A percentile compares a stretch with the other conserved stretches of the same genome.
Conservation (phyloP, 2,113 vertebrate species). For the Pongo abelii region DNA sequence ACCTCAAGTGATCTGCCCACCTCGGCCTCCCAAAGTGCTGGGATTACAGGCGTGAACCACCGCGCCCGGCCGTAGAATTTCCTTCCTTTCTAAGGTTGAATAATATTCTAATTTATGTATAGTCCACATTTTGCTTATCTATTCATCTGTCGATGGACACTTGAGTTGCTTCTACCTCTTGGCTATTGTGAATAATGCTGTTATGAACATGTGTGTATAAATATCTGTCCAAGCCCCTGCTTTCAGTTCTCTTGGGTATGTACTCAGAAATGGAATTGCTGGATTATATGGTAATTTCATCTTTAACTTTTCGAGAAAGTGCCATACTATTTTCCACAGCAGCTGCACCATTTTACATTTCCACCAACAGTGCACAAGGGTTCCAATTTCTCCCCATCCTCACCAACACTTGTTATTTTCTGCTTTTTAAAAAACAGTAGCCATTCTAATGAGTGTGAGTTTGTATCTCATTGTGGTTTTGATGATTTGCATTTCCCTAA, state of each 20-base stretch:
- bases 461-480: neutral
- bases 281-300: neutral
- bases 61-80: neutral
- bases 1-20: no score
- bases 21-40: no score
- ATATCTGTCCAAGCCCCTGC: neutral
- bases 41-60: no score
- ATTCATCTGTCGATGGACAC: neutral
- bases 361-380: neutral
- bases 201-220: neutral
- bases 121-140: neutral
- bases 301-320: conserved; percentile 7
- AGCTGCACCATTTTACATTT: neutral
- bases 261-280: neutral
- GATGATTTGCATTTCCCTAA: neutral
- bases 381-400: neutral
- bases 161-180: neutral
- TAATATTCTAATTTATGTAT: neutral
- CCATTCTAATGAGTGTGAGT: neutral
- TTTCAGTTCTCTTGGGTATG: neutral
- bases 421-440: neutral
- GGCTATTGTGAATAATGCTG: neutral
- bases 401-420: conserved; percentile 4
- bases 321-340: neutral
- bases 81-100: neutral